A percentile compares a stretch with the other conserved stretches of the same genome.
These are phyloP conservation scores for Chondrosia reniformis DNA, from an alignment of 37 sponge, comb jelly and placozoan genomes.

Conservation along the genomic window DNA sequence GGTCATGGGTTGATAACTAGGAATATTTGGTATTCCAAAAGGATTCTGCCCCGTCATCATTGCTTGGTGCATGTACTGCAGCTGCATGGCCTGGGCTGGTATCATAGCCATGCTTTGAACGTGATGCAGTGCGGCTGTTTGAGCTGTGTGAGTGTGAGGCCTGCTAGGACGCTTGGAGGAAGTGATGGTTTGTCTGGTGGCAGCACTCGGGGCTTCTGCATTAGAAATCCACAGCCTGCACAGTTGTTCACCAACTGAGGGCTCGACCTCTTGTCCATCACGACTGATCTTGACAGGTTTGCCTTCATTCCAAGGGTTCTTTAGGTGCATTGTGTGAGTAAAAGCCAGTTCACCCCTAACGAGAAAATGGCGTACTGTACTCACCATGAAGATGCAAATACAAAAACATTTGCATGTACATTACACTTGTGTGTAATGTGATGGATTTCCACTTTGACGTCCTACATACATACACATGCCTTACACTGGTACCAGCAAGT, in stretches of 20 bases:
- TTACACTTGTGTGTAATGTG: no score
- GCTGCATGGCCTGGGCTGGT: background rate
- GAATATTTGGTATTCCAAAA: constrained; percentile 1
- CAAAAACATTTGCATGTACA: background rate
- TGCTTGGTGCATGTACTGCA: constrained; percentile 12
- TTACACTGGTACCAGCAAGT: no score
- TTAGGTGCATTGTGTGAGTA: constrained; percentile 67
- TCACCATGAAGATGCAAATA: background rate
- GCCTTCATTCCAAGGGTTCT: constrained; percentile 98
- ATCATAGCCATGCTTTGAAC: background rate
- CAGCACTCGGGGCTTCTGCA: constrained; percentile 16
- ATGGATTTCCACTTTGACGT: no score
- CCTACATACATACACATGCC: no score
- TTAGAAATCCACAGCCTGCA: constrained; percentile 71
- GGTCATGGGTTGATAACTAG: background rate
- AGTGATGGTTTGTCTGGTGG: background rate
- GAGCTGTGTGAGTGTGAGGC: constrained; percentile 12
- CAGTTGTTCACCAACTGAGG: constrained; percentile 78
- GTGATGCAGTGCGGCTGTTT: constrained; percentile 19
- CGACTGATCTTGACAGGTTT: constrained; percentile 95
- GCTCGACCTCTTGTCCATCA: constrained; percentile 95
- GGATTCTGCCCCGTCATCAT: constrained; percentile 13
- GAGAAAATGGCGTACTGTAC: background rate
- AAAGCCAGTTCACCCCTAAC: constrained; percentile 79
- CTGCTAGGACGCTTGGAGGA: background rate